Percentiles rank a stretch among this genome's conserved stretches.
Evolutionary conservation across 2,888 invertebrate genomes (phyloP).

Genomic region (Luffia ferchaultella): DNA sequence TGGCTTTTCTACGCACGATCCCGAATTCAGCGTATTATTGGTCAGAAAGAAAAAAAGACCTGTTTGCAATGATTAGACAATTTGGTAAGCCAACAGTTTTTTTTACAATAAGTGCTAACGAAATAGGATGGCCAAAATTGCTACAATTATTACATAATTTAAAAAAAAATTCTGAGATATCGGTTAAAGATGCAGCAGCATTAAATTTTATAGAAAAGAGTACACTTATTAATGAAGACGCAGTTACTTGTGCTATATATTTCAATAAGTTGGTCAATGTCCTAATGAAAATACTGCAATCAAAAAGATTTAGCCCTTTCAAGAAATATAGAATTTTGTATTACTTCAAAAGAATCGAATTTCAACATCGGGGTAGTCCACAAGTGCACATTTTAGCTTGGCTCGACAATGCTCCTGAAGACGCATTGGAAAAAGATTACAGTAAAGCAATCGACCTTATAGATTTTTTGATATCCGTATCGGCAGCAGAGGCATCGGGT

Average conservation of each 20-base stretch:
- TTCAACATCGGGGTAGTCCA: constrained; percentile 20
- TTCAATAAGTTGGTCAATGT: constrained; percentile 22
- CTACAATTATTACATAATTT: constrained; percentile 18
- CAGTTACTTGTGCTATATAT: constrained; percentile 8
- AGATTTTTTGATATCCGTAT: constrained; percentile 19
- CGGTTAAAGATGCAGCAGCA: constrained; percentile 8
- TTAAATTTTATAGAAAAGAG: constrained; percentile 7
- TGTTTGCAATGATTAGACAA: constrained; percentile 26
- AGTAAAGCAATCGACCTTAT: constrained; percentile 17
- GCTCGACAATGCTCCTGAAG: constrained; percentile 21
- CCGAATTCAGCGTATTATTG: constrained; percentile 23
- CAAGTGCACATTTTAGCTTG: constrained; percentile 18
- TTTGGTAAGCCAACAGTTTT: constrained; percentile 24
- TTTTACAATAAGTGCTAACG: constrained; percentile 23
- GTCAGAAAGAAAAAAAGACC: constrained; percentile 20
- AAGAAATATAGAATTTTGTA: constrained; percentile 15
- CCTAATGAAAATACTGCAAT: constrained; percentile 14
- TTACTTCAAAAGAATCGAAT: constrained; percentile 20
- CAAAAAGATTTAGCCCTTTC: constrained; percentile 17
- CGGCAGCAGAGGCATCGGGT: constrained; percentile 14
- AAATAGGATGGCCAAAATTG: constrained; percentile 19
- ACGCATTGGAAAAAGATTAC: constrained; percentile 14
- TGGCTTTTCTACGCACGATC: constrained; percentile 19
- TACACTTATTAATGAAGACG: constrained; percentile 14
- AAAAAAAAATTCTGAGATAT: constrained; percentile 9